Conservation (phyloP, 2,113 vertebrate genomes). For the Coptodon rendalli region DNA sequence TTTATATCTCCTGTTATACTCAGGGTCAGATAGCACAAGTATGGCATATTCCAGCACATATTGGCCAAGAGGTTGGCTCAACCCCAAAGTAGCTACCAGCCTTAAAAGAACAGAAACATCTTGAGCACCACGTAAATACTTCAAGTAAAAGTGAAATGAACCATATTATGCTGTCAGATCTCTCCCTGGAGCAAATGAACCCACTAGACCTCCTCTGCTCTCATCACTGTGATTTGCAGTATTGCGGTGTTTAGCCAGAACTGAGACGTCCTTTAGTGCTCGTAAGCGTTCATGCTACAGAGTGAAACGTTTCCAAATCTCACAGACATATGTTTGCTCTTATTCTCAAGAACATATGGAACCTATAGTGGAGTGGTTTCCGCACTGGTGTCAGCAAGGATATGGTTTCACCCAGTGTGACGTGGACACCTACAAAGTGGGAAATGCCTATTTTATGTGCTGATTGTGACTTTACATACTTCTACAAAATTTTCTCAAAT, state of each 20-base stretch:
- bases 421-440: neutral
- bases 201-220: constrained; percentile 13
- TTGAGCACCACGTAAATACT: neutral
- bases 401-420: constrained; percentile 4
- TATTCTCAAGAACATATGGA: constrained; percentile 51
- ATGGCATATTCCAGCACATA: neutral
- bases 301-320: neutral
- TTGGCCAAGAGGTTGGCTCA: neutral
- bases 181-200: neutral
- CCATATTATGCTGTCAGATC: neutral
- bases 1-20: neutral
- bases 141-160: neutral
- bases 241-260: constrained; percentile 15
- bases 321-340: constrained; percentile 47
- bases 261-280: constrained; percentile 11
- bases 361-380: constrained; percentile 58
- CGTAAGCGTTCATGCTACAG: neutral
- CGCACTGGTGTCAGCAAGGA: constrained; percentile 19
- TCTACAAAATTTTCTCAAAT: neutral
- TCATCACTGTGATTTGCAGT: constrained; percentile 30
- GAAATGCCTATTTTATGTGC: neutral
- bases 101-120: neutral
- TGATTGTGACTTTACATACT: neutral
- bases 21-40: neutral
- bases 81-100: neutral